Evolutionary conservation across 2,797 vertebrate species (phyloP), one percentile per base, ranked within the genome.

Genomic region (Melanotaenia parkinsoni): DNA sequence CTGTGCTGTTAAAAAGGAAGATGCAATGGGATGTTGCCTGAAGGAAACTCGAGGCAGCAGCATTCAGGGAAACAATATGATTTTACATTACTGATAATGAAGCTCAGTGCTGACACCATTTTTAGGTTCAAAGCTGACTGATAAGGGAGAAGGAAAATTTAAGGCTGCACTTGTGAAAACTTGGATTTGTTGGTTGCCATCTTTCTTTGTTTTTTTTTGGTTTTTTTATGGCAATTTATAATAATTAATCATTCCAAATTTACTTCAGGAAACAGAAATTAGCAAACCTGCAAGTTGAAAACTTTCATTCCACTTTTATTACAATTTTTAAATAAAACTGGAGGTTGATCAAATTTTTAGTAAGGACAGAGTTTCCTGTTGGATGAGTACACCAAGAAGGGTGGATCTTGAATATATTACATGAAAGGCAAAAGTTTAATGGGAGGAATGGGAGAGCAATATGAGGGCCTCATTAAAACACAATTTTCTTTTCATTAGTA

Each of bases 61-160:
- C 40, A 58, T 61, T 67, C 32, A 54, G 28, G 73, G 51, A 76
- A 45, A 66, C 37, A 37, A 77, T 20, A 61, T 37, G 32, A 28
- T 66, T 76, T 47, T 54, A 58, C 64, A 66, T 72, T 35, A 33
- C 74, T 80, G 62, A 68, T 58, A 54, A 32, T 45, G 58, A 69
- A 57, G 67, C 71, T 68, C 59, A 51, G 18, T 58, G 70, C 72
- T n/a, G 58, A 53, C 35, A 59, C 45, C 10, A 40, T 78, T 67
- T 77, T 59, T 76, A 53, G 68, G 58, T 59, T 74, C 13, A 2
- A 28, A 28, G 51, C 12, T 61, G 43, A 66, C 70, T n/a, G 38
- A 53, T 54, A 24, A 57, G 33, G 26, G 70, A 37, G 11, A 22
- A 5, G 33, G 33, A 32, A 70, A 60, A 59, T 78, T 62, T 70